A percentile compares a stretch with the other conserved stretches of the same genome.
phyloP scores from a whole-genome alignment of 1,140 invertebrate species.

The Psix sp. region DNA sequence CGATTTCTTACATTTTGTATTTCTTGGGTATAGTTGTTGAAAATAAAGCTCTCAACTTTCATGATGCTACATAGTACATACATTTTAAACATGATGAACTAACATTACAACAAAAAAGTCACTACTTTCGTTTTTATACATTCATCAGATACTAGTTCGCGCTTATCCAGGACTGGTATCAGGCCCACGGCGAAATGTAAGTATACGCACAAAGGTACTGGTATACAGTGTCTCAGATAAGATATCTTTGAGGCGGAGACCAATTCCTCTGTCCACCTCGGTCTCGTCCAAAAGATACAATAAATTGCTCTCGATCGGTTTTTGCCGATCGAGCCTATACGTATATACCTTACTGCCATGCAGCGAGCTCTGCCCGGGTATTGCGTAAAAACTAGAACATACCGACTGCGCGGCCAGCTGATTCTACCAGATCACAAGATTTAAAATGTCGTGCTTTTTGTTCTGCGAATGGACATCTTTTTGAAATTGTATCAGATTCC shows the following conservation, averaged over 20 bases:
- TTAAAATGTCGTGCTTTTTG: constrained; percentile 51
- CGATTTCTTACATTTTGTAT: not conserved
- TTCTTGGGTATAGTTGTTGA: too few species aligned
- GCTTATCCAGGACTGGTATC: constrained; percentile 71
- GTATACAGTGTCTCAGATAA: constrained; percentile 69
- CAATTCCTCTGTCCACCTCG: constrained; percentile 66
- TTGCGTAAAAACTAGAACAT: constrained; percentile 56
- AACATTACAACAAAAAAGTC: constrained; percentile 65
- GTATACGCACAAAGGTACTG: constrained; percentile 63
- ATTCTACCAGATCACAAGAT: constrained; percentile 23
- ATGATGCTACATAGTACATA: constrained; percentile 45
- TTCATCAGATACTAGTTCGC: constrained; percentile 71
- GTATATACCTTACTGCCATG: constrained; percentile 49
- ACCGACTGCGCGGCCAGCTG: constrained; percentile 32
- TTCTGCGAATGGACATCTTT: constrained; percentile 31
- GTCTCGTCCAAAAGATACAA: constrained; percentile 67
- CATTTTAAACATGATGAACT: constrained; percentile 63
- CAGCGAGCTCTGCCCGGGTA: constrained; percentile 38
- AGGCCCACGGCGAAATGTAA: constrained; percentile 66
- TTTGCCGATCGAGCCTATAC: constrained; percentile 67
- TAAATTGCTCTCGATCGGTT: constrained; percentile 74
- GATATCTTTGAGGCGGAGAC: constrained; percentile 70
- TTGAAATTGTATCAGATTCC: constrained; percentile 44
- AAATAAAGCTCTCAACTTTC: too few species aligned
- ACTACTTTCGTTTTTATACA: constrained; percentile 72